Percentiles rank a stretch among this genome's conserved stretches.
phyloP scores from a whole-genome alignment of 2,113 vertebrate species.

The Syngnathus typhle region DNA sequence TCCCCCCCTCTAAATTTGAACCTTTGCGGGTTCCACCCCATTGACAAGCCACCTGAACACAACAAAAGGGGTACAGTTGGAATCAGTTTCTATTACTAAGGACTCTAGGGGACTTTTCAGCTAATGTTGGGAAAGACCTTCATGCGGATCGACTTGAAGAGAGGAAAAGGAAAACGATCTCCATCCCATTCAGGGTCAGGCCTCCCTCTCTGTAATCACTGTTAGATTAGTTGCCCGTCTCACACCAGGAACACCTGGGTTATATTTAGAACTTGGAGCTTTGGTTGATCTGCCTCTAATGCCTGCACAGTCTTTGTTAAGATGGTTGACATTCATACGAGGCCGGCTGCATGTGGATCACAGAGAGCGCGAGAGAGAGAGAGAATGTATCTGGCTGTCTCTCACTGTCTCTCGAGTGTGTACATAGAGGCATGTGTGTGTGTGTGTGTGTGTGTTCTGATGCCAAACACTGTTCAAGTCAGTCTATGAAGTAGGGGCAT shows the following conservation, averaged over 20 bases:
- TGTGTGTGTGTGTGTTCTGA: constrained; percentile 5
- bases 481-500: constrained; percentile 23
- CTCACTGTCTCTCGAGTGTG: constrained; percentile 37
- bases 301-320: constrained; percentile 79
- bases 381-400: constrained; percentile 42
- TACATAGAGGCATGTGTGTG: constrained; percentile 3
- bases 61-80: too few relatives aligned
- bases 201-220: constrained; percentile 56
- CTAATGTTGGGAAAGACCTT: constrained; percentile 4
- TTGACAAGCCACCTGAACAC: not conserved
- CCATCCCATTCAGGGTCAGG: constrained; percentile 30
- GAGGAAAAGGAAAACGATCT: constrained; percentile 44
- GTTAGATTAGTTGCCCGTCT: constrained; percentile 69
- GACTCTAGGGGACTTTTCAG: not conserved
- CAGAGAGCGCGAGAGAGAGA: constrained; percentile 5
- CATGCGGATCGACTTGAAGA: not conserved
- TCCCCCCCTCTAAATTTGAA: not conserved
- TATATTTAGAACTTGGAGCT: constrained; percentile 82
- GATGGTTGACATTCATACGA: constrained; percentile 78
- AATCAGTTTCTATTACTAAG: too few relatives aligned
- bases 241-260: constrained; percentile 58
- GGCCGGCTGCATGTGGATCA: constrained; percentile 37
- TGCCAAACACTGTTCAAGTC: constrained; percentile 16
- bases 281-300: constrained; percentile 75
- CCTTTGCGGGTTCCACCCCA: not conserved